Evolutionary conservation across 2,113 vertebrate species (phyloP).

Genomic region (Vulpes vulpes): DNA sequence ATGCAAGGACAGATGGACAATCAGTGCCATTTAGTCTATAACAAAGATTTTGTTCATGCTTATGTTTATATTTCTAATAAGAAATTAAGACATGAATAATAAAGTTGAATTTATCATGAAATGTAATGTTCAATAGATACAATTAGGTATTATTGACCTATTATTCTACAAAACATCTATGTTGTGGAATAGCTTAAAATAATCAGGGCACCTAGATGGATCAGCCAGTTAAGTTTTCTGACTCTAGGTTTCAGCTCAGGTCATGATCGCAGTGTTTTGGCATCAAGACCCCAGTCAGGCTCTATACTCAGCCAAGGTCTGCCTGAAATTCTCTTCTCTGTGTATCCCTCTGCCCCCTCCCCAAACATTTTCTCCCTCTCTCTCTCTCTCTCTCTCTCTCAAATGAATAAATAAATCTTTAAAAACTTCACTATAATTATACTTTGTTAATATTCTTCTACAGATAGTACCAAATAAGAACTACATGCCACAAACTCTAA

Average conservation of each 20-base stretch:
- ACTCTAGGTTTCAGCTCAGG: too few relatives aligned
- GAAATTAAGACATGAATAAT: neutral
- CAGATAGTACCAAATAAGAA: neutral
- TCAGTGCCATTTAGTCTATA: neutral
- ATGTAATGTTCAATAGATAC: neutral
- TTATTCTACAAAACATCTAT: neutral
- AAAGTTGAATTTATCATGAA: neutral
- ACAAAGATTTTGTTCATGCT: neutral
- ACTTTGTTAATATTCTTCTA: neutral
- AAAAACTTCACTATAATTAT: neutral
- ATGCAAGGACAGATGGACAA: too few relatives aligned
- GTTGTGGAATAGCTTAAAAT: neutral
- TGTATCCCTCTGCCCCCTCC: too few relatives aligned
- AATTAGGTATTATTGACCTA: neutral
- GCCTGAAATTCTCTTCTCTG: too few relatives aligned
- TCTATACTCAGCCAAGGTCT: too few relatives aligned
- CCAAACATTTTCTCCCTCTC: too few relatives aligned
- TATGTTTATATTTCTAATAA: neutral
- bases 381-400: too few relatives aligned
- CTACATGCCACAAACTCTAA: neutral
- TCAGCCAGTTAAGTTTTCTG: too few relatives aligned
- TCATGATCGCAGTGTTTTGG: too few relatives aligned
- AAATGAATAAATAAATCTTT: too few relatives aligned
- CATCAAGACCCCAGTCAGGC: too few relatives aligned
- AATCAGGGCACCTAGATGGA: too few relatives aligned